Percentiles rank a stretch among this genome's conserved stretches.
These are phyloP conservation scores for Antrozous pallidus DNA, from an alignment of 2,797 vertebrate genomes.

Conservation along the genomic window DNA sequence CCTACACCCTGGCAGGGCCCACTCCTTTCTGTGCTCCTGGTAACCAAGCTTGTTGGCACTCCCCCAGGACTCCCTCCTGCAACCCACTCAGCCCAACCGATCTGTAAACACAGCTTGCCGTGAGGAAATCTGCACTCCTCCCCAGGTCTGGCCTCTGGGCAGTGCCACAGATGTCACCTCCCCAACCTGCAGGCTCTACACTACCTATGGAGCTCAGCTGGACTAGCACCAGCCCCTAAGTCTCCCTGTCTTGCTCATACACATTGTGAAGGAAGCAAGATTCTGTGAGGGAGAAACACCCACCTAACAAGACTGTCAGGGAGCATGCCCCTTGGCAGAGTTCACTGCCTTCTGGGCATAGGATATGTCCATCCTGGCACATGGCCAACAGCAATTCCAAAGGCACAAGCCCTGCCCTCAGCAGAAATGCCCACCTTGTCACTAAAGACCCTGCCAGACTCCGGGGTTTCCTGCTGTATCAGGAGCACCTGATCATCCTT, in stretches of 20 bases:
- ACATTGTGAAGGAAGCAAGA: not conserved
- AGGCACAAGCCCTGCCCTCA: not conserved
- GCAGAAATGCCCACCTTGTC: not conserved
- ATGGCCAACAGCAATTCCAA: not conserved
- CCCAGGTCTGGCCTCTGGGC: not conserved
- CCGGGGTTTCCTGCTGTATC: not conserved
- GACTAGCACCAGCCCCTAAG: not conserved
- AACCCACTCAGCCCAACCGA: conserved; percentile 6
- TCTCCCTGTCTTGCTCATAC: not conserved
- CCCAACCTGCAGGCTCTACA: not conserved
- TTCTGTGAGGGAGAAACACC: not conserved
- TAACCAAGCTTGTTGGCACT: conserved; percentile 54
- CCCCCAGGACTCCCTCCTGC: conserved; percentile 35
- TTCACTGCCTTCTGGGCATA: not conserved
- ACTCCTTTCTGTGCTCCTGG: conserved; percentile 53
- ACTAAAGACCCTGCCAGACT: not conserved
- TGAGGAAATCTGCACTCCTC: not conserved
- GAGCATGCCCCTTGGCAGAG: not conserved
- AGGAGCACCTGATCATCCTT: not conserved
- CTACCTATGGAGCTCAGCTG: conserved; percentile 13
- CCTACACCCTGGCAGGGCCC: conserved; percentile 38
- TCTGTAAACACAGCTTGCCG: conserved; percentile 9
- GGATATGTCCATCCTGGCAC: not conserved
- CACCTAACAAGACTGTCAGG: not conserved
- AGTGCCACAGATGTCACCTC: not conserved